Evolutionary conservation across 2,797 vertebrate species (phyloP), one percentile per base, ranked within the genome.

Genomic region (Calcarius lapponicus): DNA sequence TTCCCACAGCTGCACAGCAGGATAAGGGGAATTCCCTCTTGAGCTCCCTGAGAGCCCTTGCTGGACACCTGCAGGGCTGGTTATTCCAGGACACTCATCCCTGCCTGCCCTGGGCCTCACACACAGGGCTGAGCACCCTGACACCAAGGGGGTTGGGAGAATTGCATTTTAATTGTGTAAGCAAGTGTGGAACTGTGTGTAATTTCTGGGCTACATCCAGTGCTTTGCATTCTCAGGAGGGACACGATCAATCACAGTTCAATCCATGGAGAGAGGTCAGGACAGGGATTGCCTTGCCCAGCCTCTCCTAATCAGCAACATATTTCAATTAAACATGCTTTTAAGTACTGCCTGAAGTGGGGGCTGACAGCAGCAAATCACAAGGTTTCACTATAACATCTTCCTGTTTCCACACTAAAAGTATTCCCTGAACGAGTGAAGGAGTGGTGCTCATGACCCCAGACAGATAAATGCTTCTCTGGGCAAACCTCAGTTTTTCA

Each of bases 1-100:
- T 38, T 60, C 36, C 26, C 58, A 38, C 17, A 60, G 6, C 57
- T 28, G 58, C 58, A 12, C 26, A 13, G 4, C 19, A 43, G 42
- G 21, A 8, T 51, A 0, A 1, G 0, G 40, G 36, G 14, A 81
- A 42, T 56, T 80, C 34, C 75, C 20, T 72, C 34, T 6, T 8
- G 7, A 48, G 45, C 20, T 60, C 3, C 34, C 5, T 5, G 28
- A 26, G 11, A 40, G 64, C 8, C 15, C 18, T 40, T 3, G 5
- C 47, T n/a, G 79, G 64, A 42, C 21, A 1, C 10, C 2, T 1
- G 0, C 29, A 5, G 2, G 17, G 25, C 5, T 0, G 2, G 26
- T 3, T 16, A 0, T 2, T 21, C 0, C 3, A 56, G 60, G n/a
- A 54, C 1, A 2, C 6, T 2, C 12, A 7, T 60, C 66, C 19